Base-by-base conservation (phyloP, 2,888 invertebrate species). In the Laspeyria flexula region DNA sequence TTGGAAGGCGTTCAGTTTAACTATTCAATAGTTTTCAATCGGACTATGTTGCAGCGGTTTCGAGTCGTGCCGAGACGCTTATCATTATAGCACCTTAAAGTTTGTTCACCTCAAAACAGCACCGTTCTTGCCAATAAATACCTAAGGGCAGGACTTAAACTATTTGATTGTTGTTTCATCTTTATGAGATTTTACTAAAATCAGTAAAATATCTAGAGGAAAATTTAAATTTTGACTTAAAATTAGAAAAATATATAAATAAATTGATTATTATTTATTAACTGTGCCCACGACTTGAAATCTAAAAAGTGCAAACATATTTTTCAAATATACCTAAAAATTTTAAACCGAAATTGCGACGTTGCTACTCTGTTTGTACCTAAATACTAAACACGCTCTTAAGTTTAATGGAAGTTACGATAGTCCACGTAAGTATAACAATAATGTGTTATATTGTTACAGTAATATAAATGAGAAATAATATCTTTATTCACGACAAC, bases 1-100 rank as follows among this genome's bases (percentile, higher is more conserved):
- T 37, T n/a, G n/a, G 37, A 13, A 43, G 34, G 34, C 12, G 11
- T 29, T 15, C 21, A 10, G 5, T 43, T 37, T 35, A 37, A 43
- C 33, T 42, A 42, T 23, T 42, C 12, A 43, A 23, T 34, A 43
- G 43, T 37, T 43, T 43, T 29, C 21, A 44, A 45, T 45, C 30
- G 37, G 5, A 44, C 30, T 30, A 21, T 15, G 38, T 23, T 33
- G 38, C 38, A 31, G 27, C 21, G 27, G 31, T 12, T 37, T 7
- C 21, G 38, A 38, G 16, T 39, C 25, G 39, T 33, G 31, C 23
- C 21, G 16, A 45, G 45, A 39, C 25, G 10, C 7, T 38, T 38
- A 30, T 38, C 43, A 35, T 35, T 35, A 43, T 15, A 35, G 21
- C 37, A 11, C 21, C 34, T 12, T 34, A 9, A 43, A 11, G 34